These are phyloP conservation scores for Leptodactylus fallax DNA, from an alignment of 2,797 vertebrate genomes.

Conservation along the genomic window DNA sequence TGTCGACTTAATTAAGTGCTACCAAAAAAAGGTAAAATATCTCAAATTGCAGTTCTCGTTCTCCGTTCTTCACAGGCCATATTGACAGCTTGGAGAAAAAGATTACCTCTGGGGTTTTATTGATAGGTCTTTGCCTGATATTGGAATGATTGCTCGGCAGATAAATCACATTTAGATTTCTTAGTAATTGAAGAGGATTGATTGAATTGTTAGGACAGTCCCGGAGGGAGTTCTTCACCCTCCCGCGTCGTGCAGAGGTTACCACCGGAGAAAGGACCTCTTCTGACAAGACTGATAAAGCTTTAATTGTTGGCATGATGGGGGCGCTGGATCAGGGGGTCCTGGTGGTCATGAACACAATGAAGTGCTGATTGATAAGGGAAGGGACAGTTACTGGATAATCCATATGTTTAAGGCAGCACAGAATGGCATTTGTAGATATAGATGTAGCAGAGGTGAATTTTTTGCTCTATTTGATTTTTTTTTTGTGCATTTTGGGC, in stretches of 20 bases:
- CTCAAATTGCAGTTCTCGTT: constrained; percentile 86
- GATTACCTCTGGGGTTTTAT: constrained; percentile 94
- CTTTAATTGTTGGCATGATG: constrained; percentile 78
- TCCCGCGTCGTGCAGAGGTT: constrained; percentile 72
- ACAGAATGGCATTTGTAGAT: no score
- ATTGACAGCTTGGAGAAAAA: constrained; percentile 90
- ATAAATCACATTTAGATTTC: constrained; percentile 99
- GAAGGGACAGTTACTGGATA: constrained; percentile 28
- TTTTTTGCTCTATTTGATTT: neutral
- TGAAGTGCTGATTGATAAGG: constrained; percentile 56
- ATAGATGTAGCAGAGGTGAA: neutral
- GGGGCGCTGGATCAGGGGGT: constrained; percentile 51
- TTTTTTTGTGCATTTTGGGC: neutral
- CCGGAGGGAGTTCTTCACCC: constrained; percentile 79
- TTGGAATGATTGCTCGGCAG: constrained; percentile 98
- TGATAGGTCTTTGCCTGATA: constrained; percentile 93
- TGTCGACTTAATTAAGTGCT: constrained; percentile 99
- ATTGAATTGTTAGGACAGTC: constrained; percentile 84
- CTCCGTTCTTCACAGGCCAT: constrained; percentile 87
- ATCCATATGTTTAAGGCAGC: neutral
- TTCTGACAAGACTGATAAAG: constrained; percentile 68
- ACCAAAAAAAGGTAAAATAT: constrained; percentile 88
- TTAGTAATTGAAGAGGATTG: constrained; percentile 98
- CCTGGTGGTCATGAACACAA: constrained; percentile 43
- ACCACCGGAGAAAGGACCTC: constrained; percentile 73